phyloP scores from a whole-genome alignment of 2,888 invertebrate species.

The Ischnura elegans region DNA sequence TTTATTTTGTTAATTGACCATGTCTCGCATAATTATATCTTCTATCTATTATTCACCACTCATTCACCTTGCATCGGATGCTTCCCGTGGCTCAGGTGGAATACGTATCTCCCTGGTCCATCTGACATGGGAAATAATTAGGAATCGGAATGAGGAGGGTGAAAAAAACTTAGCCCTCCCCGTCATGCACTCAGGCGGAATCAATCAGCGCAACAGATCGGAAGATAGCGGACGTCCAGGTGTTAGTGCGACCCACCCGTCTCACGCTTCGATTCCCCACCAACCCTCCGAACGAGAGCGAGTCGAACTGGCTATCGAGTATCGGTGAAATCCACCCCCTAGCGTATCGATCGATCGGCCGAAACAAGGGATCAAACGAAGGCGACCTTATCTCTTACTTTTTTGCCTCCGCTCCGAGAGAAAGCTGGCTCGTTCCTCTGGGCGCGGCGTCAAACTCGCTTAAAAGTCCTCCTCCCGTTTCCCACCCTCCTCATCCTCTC shows the following conservation, averaged over 20 bases:
- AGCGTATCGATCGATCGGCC: not conserved
- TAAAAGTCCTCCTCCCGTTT: not conserved
- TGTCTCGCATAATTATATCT: too few relatives aligned
- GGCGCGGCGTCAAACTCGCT: conserved; percentile 15
- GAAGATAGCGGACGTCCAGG: conserved; percentile 50
- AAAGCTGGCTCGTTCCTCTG: not conserved
- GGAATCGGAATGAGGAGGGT: not conserved
- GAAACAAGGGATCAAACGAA: conserved; percentile 37
- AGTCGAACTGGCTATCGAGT: conserved; percentile 40
- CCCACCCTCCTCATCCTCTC: not conserved
- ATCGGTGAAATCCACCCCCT: conserved; percentile 24
- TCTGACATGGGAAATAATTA: not conserved
- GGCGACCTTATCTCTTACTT: not conserved
- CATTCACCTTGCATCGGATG: too few relatives aligned
- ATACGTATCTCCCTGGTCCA: not conserved
- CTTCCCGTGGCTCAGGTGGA: not conserved
- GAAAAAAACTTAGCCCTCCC: not conserved
- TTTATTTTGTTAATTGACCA: too few relatives aligned
- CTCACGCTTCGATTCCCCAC: conserved; percentile 21
- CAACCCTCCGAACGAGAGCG: not conserved
- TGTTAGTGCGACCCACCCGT: conserved; percentile 1
- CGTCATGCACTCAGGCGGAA: conserved; percentile 20
- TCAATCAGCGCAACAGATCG: conserved; percentile 54
- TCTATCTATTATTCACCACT: too few relatives aligned
- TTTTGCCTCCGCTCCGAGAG: not conserved